A percentile compares a stretch with the other conserved stretches of the same genome.
Evolutionary conservation across 2,888 invertebrate genomes (phyloP).

Genomic region (Charanyca ferruginea): DNA sequence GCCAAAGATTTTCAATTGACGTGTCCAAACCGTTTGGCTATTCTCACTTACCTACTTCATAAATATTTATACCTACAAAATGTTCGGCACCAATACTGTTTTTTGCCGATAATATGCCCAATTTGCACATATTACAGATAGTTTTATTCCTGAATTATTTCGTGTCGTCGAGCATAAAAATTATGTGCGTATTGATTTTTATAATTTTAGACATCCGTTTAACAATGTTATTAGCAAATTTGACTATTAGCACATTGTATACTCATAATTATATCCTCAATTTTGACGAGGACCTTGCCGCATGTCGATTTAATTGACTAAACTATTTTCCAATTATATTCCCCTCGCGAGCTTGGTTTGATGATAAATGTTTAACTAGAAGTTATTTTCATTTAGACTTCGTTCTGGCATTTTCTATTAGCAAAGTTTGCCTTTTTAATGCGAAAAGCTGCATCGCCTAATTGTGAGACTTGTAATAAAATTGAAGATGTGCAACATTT

Average conservation of each 20-base stretch:
- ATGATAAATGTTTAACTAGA: too few species aligned
- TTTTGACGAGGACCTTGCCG: neutral
- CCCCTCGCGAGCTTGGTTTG: too few species aligned
- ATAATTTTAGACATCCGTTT: slow-evolving; percentile 23
- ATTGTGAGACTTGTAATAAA: too few species aligned
- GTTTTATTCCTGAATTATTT: slow-evolving; percentile 8
- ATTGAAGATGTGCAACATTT: too few species aligned
- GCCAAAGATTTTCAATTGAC: neutral
- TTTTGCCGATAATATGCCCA: slow-evolving; percentile 5
- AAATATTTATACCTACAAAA: slow-evolving; percentile 18
- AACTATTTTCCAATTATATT: too few species aligned
- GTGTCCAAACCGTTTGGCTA: slow-evolving; percentile 7
- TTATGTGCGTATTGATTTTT: slow-evolving; percentile 24
- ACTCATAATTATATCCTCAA: slow-evolving; percentile 14
- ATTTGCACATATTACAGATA: slow-evolving; percentile 22
- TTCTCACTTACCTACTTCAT: slow-evolving; percentile 7
- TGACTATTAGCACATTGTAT: slow-evolving; percentile 9
- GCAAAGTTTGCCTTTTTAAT: too few species aligned
- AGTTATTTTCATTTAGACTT: too few species aligned
- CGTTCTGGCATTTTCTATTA: too few species aligned
- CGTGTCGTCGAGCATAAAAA: slow-evolving; percentile 16
- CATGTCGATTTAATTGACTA: too few species aligned
- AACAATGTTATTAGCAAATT: slow-evolving; percentile 2
- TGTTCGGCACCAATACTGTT: slow-evolving; percentile 19
- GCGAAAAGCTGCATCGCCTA: too few species aligned